Conservation (phyloP, 2,888 invertebrate species). For the Apoda limacodes region DNA sequence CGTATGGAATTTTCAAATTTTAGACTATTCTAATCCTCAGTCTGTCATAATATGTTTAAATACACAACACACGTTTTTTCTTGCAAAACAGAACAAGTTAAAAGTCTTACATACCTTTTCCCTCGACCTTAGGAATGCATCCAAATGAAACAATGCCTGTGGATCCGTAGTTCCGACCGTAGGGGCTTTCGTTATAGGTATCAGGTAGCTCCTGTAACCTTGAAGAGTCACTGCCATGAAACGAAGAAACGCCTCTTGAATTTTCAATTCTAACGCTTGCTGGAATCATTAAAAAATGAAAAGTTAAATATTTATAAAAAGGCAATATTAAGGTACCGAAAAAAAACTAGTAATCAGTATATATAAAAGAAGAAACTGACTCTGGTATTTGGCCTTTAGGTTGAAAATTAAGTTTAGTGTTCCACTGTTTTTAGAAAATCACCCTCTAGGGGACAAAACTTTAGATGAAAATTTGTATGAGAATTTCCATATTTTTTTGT, state of each 20-base stretch:
- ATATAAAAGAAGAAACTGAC: too few species aligned
- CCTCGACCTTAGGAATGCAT: conserved; percentile 87
- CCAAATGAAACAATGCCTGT: conserved; percentile 93
- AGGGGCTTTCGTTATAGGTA: conserved; percentile 94
- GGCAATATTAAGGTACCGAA: conserved; percentile 1
- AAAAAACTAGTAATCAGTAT: conserved; percentile 6
- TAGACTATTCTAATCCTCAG: too few species aligned
- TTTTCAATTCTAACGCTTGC: conserved; percentile 90
- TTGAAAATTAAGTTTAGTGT: too few species aligned
- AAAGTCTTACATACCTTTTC: conserved; percentile 74
- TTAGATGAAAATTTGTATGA: too few species aligned
- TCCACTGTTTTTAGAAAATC: too few species aligned
- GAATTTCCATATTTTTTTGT: too few species aligned
- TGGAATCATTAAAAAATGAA: conserved; percentile 35
- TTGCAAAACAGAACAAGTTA: conserved; percentile 1
- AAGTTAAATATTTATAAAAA: too few species aligned
- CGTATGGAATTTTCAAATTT: too few species aligned
- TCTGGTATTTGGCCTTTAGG: too few species aligned
- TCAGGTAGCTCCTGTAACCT: conserved; percentile 88
- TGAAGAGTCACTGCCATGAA: conserved; percentile 94
- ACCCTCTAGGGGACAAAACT: too few species aligned
- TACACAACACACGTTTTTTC: too few species aligned
- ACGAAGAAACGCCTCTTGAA: conserved; percentile 96
- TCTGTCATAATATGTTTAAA: too few species aligned
- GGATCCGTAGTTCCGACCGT: conserved; percentile 96